Conservation (phyloP, 2,797 vertebrate genomes). For the Austrolebias charrua region DNA sequence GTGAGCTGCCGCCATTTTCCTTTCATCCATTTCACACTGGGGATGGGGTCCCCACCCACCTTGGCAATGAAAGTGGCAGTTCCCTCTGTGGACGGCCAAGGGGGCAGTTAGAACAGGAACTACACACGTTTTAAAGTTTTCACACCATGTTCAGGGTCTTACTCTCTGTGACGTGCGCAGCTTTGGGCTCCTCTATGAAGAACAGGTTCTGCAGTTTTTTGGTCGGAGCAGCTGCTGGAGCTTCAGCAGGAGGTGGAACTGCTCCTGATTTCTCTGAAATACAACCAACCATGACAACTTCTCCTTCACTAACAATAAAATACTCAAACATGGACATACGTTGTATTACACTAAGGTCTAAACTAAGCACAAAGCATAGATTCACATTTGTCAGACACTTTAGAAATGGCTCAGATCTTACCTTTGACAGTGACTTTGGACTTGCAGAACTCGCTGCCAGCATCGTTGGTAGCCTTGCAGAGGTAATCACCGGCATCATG, state of each 20-base stretch:
- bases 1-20: conserved; percentile 98
- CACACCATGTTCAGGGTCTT: conserved; percentile 59
- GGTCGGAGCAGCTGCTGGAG: conserved; percentile 77
- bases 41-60: conserved; percentile 96
- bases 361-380: too few species aligned
- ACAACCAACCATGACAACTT: conserved; percentile 20
- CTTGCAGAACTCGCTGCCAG: conserved; percentile 91
- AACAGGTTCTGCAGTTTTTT: conserved; percentile 84
- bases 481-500: conserved; percentile 90
- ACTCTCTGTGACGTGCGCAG: conserved; percentile 88
- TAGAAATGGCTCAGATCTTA: conserved; percentile 38
- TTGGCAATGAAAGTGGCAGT: conserved; percentile 93
- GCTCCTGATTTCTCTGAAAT: conserved; percentile 84
- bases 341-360: too few species aligned
- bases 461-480: conserved; percentile 92
- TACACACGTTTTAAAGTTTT: background rate
- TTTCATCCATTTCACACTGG: conserved; percentile 98
- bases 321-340: too few species aligned
- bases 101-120: background rate
- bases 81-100: conserved; percentile 65
- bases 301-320: background rate
- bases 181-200: conserved; percentile 91
- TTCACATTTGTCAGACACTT: too few species aligned
- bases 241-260: conserved; percentile 75
- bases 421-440: conserved; percentile 92